Conservation (phyloP, 2,888 invertebrate genomes). For the Catonia carolina region DNA sequence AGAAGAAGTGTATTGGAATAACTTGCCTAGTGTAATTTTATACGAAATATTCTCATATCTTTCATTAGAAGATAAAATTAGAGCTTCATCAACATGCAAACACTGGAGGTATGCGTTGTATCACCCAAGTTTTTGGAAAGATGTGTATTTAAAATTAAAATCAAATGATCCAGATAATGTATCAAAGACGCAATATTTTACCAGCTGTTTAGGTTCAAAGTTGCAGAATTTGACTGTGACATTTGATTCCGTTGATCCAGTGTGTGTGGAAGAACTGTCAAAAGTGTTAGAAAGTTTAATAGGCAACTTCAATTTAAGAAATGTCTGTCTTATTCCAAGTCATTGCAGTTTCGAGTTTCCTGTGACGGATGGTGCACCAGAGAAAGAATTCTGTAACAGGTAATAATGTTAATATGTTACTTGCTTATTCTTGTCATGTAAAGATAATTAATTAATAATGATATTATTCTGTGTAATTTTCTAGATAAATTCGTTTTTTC, state of each 20-base stretch:
- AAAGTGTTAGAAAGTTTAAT: conserved; percentile 40
- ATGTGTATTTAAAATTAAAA: conserved; percentile 40
- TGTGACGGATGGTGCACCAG: conserved; percentile 31
- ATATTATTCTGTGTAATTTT: no score
- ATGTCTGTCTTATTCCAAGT: conserved; percentile 41
- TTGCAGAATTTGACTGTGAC: conserved; percentile 43
- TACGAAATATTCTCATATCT: conserved; percentile 45
- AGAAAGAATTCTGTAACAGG: conserved; percentile 22
- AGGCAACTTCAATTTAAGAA: conserved; percentile 41
- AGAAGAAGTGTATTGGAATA: conserved; percentile 40
- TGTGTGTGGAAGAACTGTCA: conserved; percentile 39
- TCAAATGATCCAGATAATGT: conserved; percentile 40
- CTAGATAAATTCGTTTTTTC: no score
- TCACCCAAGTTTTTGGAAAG: conserved; percentile 46
- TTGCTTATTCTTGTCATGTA: no score
- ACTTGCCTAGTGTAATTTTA: conserved; percentile 44
- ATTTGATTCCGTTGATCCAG: conserved; percentile 40
- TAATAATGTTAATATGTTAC: no score
- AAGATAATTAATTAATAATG: no score
- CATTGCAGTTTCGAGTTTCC: conserved; percentile 39
- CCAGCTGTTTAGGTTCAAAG: conserved; percentile 42
- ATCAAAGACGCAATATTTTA: conserved; percentile 41
- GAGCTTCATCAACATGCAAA: conserved; percentile 49
- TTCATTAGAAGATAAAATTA: conserved; percentile 45
- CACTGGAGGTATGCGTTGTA: conserved; percentile 50